Evolutionary conservation across 2,888 invertebrate species (phyloP).

Genomic region (Brachynemurus nebulosus): DNA sequence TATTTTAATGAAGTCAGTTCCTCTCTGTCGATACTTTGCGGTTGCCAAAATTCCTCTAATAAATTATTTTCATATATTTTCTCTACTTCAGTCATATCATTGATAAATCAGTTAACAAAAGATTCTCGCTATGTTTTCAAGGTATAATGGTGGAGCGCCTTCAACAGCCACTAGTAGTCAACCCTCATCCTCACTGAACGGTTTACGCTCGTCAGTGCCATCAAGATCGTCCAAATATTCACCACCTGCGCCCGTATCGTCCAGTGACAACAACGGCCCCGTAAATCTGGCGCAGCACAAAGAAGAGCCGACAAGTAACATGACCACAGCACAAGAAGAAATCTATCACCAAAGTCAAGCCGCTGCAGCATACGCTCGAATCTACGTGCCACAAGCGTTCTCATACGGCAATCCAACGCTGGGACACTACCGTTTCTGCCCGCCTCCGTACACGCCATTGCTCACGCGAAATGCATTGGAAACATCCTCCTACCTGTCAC

Average conservation of each 20-base stretch:
- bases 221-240: conserved; percentile 26
- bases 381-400: conserved; percentile 23
- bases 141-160: conserved; percentile 11
- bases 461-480: conserved; percentile 27
- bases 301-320: conserved; percentile 23
- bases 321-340: conserved; percentile 7
- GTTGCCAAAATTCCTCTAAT: no score
- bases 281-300: conserved; percentile 32
- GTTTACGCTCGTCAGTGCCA: conserved; percentile 13
- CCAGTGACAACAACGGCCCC: conserved; percentile 23
- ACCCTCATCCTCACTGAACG: conserved; percentile 2
- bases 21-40: no score
- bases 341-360: conserved; percentile 15
- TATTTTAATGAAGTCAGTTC: no score
- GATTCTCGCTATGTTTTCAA: background rate
- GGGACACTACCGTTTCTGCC: conserved; percentile 18
- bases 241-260: conserved; percentile 23
- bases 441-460: conserved; percentile 29
- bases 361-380: conserved; percentile 22
- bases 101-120: no score
- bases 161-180: background rate
- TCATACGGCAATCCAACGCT: conserved; percentile 11
- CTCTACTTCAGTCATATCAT: no score
- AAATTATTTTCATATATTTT: no score
- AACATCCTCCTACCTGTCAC: conserved; percentile 20